Evolutionary conservation across 2,888 invertebrate species (phyloP).

Genomic region (Teleiodes luculella): DNA sequence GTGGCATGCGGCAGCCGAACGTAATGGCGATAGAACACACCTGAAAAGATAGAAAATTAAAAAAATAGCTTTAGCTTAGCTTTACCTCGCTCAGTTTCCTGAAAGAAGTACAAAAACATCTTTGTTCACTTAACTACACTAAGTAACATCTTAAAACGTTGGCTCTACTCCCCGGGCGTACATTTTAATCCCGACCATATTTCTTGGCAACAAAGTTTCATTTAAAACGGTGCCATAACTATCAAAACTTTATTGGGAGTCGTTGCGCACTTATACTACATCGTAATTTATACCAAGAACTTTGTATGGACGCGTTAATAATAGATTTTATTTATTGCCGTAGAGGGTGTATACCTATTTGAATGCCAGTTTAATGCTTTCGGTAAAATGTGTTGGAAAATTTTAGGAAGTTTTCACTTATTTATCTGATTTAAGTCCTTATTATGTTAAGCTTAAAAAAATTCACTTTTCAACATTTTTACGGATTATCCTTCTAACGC

Average conservation of each 20-base stretch:
- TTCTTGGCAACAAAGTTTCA: conserved; percentile 3
- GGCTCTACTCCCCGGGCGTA: background rate
- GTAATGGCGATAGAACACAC: no score
- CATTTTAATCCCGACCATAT: background rate
- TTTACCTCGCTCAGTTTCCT: no score
- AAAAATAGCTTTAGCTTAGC: no score
- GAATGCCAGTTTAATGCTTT: background rate
- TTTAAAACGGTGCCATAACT: background rate
- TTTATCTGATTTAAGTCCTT: no score
- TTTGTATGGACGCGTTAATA: conserved; percentile 2
- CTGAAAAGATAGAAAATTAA: no score
- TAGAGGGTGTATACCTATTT: background rate
- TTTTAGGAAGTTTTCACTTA: background rate
- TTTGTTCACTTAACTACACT: background rate
- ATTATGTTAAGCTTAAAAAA: no score
- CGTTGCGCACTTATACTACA: background rate
- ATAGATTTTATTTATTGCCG: conserved; percentile 1
- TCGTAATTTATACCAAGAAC: background rate
- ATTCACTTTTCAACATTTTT: no score
- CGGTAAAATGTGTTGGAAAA: background rate
- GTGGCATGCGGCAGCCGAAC: no score
- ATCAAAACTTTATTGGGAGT: background rate
- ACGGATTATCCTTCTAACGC: no score
- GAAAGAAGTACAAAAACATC: no score
- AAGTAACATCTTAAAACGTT: background rate